Conservation (phyloP, 2,888 invertebrate species). For the Coelopa pilipes region DNA sequence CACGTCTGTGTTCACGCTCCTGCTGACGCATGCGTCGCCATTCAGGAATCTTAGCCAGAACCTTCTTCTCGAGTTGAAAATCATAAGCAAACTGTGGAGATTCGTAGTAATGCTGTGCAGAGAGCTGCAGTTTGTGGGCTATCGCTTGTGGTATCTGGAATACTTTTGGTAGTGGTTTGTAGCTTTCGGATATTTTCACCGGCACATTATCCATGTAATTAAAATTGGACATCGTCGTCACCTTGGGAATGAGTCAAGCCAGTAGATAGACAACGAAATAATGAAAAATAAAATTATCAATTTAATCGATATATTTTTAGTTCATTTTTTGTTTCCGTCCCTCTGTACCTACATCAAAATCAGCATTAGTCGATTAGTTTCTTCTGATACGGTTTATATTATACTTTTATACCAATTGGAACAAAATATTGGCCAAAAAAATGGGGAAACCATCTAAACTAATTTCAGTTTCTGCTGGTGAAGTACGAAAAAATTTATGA, state of each 20-base stretch:
- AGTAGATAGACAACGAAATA: not conserved
- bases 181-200: slow-evolving; percentile 89
- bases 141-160: slow-evolving; percentile 71
- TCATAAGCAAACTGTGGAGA: slow-evolving; percentile 72
- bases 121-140: slow-evolving; percentile 69
- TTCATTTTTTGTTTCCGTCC: not conserved
- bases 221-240: slow-evolving; percentile 45
- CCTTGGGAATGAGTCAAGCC: slow-evolving; percentile 32
- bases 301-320: slow-evolving; percentile 32
- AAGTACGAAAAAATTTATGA: slow-evolving; percentile 7
- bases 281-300: not conserved
- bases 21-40: slow-evolving; percentile 75
- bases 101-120: slow-evolving; percentile 69
- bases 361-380: not conserved
- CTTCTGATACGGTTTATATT: not conserved
- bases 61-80: slow-evolving; percentile 79
- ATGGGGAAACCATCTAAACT: not conserved
- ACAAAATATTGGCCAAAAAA: not conserved
- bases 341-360: not conserved
- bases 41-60: slow-evolving; percentile 77
- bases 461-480: not conserved
- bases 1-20: slow-evolving; percentile 72
- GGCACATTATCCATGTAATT: slow-evolving; percentile 81
- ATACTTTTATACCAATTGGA: not conserved
- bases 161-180: slow-evolving; percentile 81